Percentiles rank a stretch among this genome's conserved stretches.
Evolutionary conservation across 2,888 invertebrate species (phyloP).

Genomic region (Dryococelus australis): DNA sequence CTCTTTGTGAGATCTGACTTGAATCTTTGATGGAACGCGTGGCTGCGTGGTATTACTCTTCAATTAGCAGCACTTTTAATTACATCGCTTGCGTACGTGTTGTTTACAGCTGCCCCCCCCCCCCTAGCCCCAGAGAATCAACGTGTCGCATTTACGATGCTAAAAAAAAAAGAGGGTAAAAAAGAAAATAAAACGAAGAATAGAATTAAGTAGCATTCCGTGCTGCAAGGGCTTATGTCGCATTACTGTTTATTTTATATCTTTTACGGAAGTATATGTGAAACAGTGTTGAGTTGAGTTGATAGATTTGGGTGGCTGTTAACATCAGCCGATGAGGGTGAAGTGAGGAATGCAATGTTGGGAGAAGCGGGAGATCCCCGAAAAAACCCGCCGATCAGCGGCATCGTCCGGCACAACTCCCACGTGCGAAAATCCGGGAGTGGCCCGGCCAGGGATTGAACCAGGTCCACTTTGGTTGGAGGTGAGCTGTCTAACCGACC

Average conservation of each 20-base stretch:
- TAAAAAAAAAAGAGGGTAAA: neutral
- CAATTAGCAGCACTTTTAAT: neutral
- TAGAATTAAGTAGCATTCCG: neutral
- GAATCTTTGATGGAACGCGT: neutral
- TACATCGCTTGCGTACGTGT: neutral
- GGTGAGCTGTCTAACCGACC: too few species aligned
- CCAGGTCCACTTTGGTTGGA: too few species aligned
- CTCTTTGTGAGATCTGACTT: neutral
- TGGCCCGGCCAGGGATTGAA: too few species aligned
- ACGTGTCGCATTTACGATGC: neutral
- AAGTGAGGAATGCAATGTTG: too few species aligned
- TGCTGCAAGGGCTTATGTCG: neutral
- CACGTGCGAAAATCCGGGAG: too few species aligned
- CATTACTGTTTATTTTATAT: neutral
- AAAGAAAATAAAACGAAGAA: neutral
- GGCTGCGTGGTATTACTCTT: neutral
- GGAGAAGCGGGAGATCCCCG: too few species aligned
- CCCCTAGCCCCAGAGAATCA: neutral
- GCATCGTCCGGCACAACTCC: too few species aligned
- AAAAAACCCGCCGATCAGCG: too few species aligned
- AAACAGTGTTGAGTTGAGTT: too few species aligned
- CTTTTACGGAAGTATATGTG: too few species aligned
- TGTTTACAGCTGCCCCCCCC: neutral
- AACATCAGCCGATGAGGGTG: too few species aligned
- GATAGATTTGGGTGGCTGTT: too few species aligned